Base-by-base conservation (phyloP, 2,113 vertebrate genomes). In the Cyanoderma ruficeps region DNA sequence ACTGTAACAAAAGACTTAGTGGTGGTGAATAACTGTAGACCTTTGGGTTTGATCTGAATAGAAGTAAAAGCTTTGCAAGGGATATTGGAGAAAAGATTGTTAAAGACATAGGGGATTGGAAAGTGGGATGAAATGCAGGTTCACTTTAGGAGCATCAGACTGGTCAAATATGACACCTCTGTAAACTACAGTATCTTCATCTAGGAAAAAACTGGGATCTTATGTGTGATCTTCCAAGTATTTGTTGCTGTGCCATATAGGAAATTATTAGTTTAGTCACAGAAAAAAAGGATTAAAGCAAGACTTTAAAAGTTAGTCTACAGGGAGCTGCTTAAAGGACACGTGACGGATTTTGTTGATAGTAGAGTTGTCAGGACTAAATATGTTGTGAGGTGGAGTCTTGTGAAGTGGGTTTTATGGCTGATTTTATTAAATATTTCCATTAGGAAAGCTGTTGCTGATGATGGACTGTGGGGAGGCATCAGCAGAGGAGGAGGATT, bases 1-100 rank as follows among this genome's bases (percentile, higher is more conserved):
- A 78, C 60, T 93, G 85, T 93, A 94, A 95, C 95, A 96, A 96
- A 96, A 95, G 92, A 81, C 56, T 90, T 78, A 78, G 56, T 1
- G 9, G 64, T 78, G 67, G 82, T 94, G 94, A 79, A 68, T 89
- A 84, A 67, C 60, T 52, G 23, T 7, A 67, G 95, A 71, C 86
- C 86, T 95, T 67, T 15, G 31, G 25, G 42, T 46, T 68, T 87
- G 80, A 93, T 80, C 80, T 83, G 89, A 89, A 52, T 28, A 71
- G 64, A 33, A 92, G 47, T 27, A 84, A 70, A 75, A 91, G 42
- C 89, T 81, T 92, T 77, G 11, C 68, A 50, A n/a, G 37, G 80
- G 52, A 39, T 87, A 50, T 15, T 60, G 56, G 49, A 70, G 68
- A 23, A 57, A 65, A 57, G 22, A 47, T 28, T 46, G 8, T 83